Conservation (phyloP, 2,797 vertebrate species). For the Syndactyla subalaris region DNA sequence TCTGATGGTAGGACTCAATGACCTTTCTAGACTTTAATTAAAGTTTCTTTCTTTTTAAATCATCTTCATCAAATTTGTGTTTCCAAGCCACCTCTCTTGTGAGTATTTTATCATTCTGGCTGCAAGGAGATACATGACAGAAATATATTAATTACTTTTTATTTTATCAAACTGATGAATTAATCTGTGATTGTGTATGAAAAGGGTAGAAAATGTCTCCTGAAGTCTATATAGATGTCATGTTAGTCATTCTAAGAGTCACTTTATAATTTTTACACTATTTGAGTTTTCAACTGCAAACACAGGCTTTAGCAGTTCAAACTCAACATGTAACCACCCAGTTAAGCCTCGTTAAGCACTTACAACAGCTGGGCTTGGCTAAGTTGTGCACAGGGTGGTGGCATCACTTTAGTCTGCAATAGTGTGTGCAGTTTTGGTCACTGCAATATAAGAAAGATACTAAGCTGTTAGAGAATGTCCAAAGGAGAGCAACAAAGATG, state of each 20-base stretch:
- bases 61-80: constrained; percentile 67
- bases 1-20: constrained; percentile 67
- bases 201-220: constrained; percentile 54
- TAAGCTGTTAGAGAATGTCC: not conserved
- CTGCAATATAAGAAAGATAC: not conserved
- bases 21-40: constrained; percentile 78
- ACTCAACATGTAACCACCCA: not conserved
- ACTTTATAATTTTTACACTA: constrained; percentile 26
- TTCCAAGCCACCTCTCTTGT: constrained; percentile 66
- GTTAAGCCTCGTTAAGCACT: not conserved
- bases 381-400: not conserved
- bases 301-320: not conserved
- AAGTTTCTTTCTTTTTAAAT: constrained; percentile 75
- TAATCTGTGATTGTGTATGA: constrained; percentile 34
- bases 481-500: not conserved
- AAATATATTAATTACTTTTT: constrained; percentile 71
- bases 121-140: constrained; percentile 52
- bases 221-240: constrained; percentile 19
- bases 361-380: not conserved
- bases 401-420: not conserved
- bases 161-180: constrained; percentile 63
- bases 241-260: constrained; percentile 18
- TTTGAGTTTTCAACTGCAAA: constrained; percentile 3
- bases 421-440: not conserved
- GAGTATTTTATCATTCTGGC: constrained; percentile 67